A percentile compares a stretch with the other conserved stretches of the same genome.
phyloP scores from a whole-genome alignment of 2,797 vertebrate genomes.

The Argentina silus region DNA sequence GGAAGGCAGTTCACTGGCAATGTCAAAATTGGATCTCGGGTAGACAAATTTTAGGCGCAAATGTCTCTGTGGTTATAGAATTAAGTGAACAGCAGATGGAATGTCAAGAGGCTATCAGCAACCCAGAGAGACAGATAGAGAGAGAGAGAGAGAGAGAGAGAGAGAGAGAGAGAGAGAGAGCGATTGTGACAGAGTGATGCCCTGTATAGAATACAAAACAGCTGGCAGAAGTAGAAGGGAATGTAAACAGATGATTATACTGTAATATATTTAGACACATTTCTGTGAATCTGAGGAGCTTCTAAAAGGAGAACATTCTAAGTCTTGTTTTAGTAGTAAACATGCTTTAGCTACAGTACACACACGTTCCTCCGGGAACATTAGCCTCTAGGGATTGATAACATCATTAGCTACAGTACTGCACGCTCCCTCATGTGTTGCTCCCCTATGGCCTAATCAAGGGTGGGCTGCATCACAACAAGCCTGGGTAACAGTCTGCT shows the following conservation, averaged over 20 bases:
- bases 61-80: too few relatives aligned
- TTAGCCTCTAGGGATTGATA: slow-evolving; percentile 46
- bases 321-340: slow-evolving; percentile 8
- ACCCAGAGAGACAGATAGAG: background rate
- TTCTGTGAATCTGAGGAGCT: slow-evolving; percentile 18
- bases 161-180: background rate
- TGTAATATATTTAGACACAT: slow-evolving; percentile 23
- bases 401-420: slow-evolving; percentile 28
- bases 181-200: slow-evolving; percentile 19
- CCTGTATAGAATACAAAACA: slow-evolving; percentile 55
- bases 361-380: slow-evolving; percentile 42
- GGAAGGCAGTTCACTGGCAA: background rate
- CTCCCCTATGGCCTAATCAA: slow-evolving; percentile 49
- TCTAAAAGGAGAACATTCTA: slow-evolving; percentile 42
- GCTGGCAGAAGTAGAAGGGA: slow-evolving; percentile 53
- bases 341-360: slow-evolving; percentile 35
- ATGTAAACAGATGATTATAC: slow-evolving; percentile 62
- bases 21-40: slow-evolving; percentile 36
- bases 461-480: slow-evolving; percentile 22
- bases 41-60: too few relatives aligned
- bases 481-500: slow-evolving; percentile 24
- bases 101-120: too few relatives aligned
- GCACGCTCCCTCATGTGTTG: slow-evolving; percentile 27
- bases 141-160: slow-evolving; percentile 6
- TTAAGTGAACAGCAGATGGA: too few relatives aligned